Evolutionary conservation across 2,888 invertebrate genomes (phyloP).

Genomic region (Acrobasis repandana): DNA sequence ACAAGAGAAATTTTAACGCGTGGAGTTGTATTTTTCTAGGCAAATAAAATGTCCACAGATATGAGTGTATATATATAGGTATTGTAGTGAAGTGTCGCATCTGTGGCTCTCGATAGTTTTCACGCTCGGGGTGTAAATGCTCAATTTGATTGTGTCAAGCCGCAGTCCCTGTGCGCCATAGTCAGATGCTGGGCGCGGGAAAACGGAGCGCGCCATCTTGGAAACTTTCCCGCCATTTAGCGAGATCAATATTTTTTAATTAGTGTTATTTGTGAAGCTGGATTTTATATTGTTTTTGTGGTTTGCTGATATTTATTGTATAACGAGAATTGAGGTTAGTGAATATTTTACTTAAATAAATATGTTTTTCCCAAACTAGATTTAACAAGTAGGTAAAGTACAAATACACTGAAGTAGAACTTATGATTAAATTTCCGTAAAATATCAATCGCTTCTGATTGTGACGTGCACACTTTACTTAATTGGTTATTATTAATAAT

Average conservation of each 20-base stretch:
- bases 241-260: conserved; percentile 29
- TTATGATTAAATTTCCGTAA: no score
- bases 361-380: no score
- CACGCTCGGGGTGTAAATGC: conserved; percentile 49
- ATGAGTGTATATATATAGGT: neutral
- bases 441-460: no score
- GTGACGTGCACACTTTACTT: no score
- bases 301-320: neutral
- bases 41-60: no score
- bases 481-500: no score
- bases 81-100: neutral
- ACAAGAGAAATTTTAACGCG: no score
- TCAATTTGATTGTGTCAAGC: conserved; percentile 71
- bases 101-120: neutral
- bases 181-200: conserved; percentile 58
- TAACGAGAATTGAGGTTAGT: neutral
- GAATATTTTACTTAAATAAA: no score
- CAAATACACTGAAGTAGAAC: no score
- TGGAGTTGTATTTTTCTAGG: no score
- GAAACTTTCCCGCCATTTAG: conserved; percentile 44
- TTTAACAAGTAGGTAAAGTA: no score
- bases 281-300: neutral
- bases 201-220: conserved; percentile 53
- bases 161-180: conserved; percentile 52
- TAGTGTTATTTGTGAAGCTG: conserved; percentile 13